Evolutionary conservation across 2,888 invertebrate genomes (phyloP).

Genomic region (Ariolimax columbianus): DNA sequence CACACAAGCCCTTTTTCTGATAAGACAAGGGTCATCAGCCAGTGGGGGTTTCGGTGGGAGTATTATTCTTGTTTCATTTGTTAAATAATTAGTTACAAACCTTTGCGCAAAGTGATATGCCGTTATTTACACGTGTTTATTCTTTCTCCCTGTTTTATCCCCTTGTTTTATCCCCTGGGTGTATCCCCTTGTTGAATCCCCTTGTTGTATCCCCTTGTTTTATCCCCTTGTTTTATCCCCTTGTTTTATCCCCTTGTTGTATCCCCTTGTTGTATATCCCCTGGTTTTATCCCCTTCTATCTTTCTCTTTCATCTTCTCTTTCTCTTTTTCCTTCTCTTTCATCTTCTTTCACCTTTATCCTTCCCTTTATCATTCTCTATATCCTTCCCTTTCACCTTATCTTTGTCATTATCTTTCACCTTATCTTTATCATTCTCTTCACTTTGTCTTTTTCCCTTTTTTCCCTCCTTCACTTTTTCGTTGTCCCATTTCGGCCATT

Average conservation of each 20-base stretch:
- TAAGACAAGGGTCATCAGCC: too few species aligned
- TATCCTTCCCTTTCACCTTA: conserved; percentile 9
- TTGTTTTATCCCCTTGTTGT: not conserved
- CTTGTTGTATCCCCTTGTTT: not conserved
- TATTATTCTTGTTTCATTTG: too few species aligned
- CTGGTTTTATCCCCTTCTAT: not conserved
- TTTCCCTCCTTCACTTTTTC: not conserved
- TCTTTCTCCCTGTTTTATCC: not conserved
- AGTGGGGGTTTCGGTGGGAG: too few species aligned
- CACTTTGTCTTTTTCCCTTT: not conserved
- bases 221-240: not conserved
- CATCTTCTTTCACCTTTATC: conserved; percentile 15
- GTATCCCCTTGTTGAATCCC: not conserved
- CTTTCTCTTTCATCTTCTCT: too few species aligned
- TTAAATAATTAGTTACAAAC: too few species aligned
- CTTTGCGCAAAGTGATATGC: too few species aligned
- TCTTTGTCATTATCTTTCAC: not conserved
- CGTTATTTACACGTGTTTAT: too few species aligned
- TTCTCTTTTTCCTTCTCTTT: too few species aligned
- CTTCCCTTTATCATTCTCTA: conserved; percentile 22
- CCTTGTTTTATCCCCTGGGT: not conserved
- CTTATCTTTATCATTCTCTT: not conserved
- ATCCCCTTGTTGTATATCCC: not conserved
- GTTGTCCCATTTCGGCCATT: too few species aligned
- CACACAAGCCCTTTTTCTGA: too few species aligned